A percentile compares a stretch with the other conserved stretches of the same genome.
Conservation (phyloP, 2,888 invertebrate genomes). For the Hypomecis atomaria region DNA sequence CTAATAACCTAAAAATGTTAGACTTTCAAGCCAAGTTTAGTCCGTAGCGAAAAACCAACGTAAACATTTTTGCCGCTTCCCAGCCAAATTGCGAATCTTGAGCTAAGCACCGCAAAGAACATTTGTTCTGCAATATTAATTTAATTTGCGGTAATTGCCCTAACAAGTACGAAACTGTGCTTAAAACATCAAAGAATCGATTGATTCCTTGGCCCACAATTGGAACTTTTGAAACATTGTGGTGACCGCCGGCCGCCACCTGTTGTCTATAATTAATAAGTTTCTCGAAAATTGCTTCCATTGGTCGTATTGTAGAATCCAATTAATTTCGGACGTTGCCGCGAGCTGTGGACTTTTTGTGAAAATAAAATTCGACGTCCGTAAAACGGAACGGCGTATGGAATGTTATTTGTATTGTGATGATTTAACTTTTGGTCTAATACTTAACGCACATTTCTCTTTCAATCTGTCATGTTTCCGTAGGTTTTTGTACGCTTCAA, state of each 20-base stretch:
- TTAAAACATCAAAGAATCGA: slow-evolving; percentile 7
- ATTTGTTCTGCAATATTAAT: background rate
- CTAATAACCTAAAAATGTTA: no score
- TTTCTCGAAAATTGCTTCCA: slow-evolving; percentile 57
- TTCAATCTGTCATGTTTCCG: no score
- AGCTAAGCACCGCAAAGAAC: no score
- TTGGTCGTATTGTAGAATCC: slow-evolving; percentile 51
- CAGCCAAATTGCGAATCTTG: no score
- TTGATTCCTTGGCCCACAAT: slow-evolving; percentile 11
- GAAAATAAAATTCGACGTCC: background rate
- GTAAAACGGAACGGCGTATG: slow-evolving; percentile 2
- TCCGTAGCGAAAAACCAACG: no score
- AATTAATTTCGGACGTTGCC: slow-evolving; percentile 54
- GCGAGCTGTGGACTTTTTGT: slow-evolving; percentile 4
- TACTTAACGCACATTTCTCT: no score
- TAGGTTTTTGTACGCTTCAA: no score
- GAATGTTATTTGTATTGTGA: background rate
- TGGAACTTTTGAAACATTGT: slow-evolving; percentile 25
- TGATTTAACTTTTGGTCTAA: background rate
- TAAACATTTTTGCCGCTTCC: no score
- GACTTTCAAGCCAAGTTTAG: no score
- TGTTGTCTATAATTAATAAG: slow-evolving; percentile 66
- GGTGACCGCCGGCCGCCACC: slow-evolving; percentile 49
- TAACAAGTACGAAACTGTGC: background rate
- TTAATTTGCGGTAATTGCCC: background rate